A percentile compares a stretch with the other conserved stretches of the same genome.
Evolutionary conservation across 2,113 vertebrate genomes (phyloP).

Genomic region (Hemibagrus wyckioides): DNA sequence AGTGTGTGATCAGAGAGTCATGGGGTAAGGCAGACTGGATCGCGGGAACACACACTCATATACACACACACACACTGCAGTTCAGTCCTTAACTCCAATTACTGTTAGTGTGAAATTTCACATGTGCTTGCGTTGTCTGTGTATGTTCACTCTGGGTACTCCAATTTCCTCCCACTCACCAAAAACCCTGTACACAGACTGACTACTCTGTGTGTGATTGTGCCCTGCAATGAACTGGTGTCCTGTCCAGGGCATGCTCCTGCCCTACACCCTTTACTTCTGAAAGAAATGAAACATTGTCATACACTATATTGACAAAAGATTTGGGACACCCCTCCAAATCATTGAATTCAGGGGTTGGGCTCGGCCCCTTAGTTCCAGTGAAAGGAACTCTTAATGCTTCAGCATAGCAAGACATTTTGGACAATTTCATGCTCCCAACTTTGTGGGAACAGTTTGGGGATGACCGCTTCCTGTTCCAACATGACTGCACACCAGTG

Average conservation of each 20-base stretch:
- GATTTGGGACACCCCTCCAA: no score
- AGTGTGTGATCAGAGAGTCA: conserved; percentile 21
- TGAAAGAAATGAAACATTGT: neutral
- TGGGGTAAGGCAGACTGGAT: conserved; percentile 3
- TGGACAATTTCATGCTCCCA: no score
- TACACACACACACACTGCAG: neutral
- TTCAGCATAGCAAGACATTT: no score
- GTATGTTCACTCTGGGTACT: neutral
- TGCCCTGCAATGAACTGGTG: neutral
- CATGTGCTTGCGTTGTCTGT: neutral
- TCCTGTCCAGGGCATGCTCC: neutral
- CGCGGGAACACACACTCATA: neutral
- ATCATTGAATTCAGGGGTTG: no score
- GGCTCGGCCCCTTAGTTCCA: no score
- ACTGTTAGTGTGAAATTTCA: neutral
- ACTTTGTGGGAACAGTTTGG: no score
- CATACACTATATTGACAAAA: no score
- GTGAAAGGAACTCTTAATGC: no score
- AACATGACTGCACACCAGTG: no score
- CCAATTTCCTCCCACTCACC: neutral
- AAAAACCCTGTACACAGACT: neutral
- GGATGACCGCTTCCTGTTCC: no score
- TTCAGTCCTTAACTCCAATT: neutral
- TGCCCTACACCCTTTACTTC: neutral
- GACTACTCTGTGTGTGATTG: neutral